Evolutionary conservation across 2,797 vertebrate species (phyloP).

Genomic region (Discoglossus pictus): DNA sequence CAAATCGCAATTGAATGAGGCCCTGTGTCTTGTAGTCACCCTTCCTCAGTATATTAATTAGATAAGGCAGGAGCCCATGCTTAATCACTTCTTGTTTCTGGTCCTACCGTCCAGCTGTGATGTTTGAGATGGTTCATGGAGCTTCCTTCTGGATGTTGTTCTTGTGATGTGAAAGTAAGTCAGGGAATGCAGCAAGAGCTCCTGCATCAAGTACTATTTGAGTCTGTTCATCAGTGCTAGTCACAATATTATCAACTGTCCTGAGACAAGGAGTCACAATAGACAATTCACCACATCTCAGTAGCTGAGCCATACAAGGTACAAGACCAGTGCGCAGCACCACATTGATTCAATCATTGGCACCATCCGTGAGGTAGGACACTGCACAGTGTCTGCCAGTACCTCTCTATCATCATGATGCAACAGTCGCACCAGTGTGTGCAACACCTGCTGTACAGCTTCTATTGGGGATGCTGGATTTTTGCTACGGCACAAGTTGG

Average conservation of each 20-base stretch:
- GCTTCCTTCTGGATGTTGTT: constrained; percentile 95
- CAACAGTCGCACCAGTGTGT: constrained; percentile 81
- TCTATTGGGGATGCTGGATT: constrained; percentile 88
- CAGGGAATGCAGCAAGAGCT: constrained; percentile 77
- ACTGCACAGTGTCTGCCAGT: constrained; percentile 91
- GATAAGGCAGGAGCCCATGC: constrained; percentile 82
- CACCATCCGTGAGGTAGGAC: constrained; percentile 92
- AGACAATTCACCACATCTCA: constrained; percentile 80
- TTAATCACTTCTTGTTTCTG: constrained; percentile 94
- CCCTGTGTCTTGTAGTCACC: constrained; percentile 95
- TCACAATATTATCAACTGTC: constrained; percentile 94
- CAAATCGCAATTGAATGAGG: no score
- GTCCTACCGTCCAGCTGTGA: constrained; percentile 89
- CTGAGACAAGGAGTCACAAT: constrained; percentile 89
- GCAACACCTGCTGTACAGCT: constrained; percentile 85
- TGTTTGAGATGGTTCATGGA: constrained; percentile 95
- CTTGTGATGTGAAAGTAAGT: constrained; percentile 84
- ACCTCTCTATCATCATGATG: constrained; percentile 87
- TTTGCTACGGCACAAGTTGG: constrained; percentile 97
- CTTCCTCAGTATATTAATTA: constrained; percentile 84
- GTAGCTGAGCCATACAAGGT: constrained; percentile 83
- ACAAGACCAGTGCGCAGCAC: constrained; percentile 85
- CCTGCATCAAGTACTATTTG: constrained; percentile 87
- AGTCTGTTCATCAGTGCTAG: constrained; percentile 95
- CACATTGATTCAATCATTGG: constrained; percentile 95